Evolutionary conservation across 2,113 vertebrate species (phyloP), one percentile per base, ranked within the genome.

Genomic region (Thamnophis sirtalis): DNA sequence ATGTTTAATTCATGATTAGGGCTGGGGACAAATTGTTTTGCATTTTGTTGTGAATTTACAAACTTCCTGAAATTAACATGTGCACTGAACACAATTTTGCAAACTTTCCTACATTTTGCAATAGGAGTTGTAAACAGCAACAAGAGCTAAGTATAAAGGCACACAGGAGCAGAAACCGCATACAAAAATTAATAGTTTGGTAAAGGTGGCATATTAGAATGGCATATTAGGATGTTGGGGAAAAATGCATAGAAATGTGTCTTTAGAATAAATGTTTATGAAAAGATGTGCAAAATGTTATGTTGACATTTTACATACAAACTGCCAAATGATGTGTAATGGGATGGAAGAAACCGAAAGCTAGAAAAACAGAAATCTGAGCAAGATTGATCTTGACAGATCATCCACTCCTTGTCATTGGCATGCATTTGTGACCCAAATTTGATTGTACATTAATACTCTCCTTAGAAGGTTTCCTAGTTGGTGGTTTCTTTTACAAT

Each of bases 401-500:
- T 84, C 48, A 63, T 28, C 4, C 13, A 60, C 50, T 89, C 38
- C 56, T 8, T 13, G 53, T 84, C 84, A 33, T 33, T 11, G 55
- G 22, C 15, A 53, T 85, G 48, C 24, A 87, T 91, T 38, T 63
- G 80, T 55, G 19, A n/a, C 6, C 4, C 4, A 90, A 80, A 58
- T 53, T 86, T 28, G 1, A 4, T 94, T 26, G 89, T 89, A 56
- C 2, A 5, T 91, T 92, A 86, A 21, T 28, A 9, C 9, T 84
- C 60, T 92, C 28, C 56, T 87, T 38, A 28, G 24, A 68, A 89
- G 28, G 49, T 51, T 89, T 19, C 2, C 88, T 33, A 9, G 73
- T 43, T 89, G 8, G 56, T 84, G 86, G 87, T 84, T 91, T 28
- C 19, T 91, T 93, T 93, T 51, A 92, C 11, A 93, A 91, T 93